Evolutionary conservation across 1,140 invertebrate genomes (phyloP).

Genomic region (Cydia strobilella): DNA sequence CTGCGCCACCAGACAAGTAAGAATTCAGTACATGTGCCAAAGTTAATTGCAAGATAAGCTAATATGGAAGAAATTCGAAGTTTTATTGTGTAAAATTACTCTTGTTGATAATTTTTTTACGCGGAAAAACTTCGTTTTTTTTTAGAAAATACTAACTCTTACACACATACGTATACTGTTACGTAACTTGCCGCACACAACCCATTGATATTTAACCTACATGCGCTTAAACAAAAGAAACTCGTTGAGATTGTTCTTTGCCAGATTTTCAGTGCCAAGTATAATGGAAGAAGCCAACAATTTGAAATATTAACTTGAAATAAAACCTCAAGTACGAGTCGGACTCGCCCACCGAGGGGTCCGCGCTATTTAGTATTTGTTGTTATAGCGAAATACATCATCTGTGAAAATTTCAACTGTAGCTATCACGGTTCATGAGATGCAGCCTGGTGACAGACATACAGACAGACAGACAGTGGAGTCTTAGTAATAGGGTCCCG

Average conservation of each 20-base stretch:
- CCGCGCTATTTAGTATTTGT: too few relatives aligned
- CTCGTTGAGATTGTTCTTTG: neutral
- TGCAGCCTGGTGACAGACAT: too few relatives aligned
- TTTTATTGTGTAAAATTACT: neutral
- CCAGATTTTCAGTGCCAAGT: constrained; percentile 26
- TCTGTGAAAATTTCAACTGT: too few relatives aligned
- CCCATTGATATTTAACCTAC: constrained; percentile 5
- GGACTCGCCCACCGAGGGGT: too few relatives aligned
- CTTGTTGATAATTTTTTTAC: too few relatives aligned
- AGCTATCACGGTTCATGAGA: too few relatives aligned
- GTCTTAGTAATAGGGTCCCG: too few relatives aligned
- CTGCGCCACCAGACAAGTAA: constrained; percentile 80
- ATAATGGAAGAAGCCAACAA: neutral
- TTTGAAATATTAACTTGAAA: constrained; percentile 16
- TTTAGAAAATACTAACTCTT: too few relatives aligned
- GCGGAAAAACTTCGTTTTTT: too few relatives aligned
- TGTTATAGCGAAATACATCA: too few relatives aligned
- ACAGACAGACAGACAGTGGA: too few relatives aligned
- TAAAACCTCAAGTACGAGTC: too few relatives aligned
- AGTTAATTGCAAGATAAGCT: neutral
- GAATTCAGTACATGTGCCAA: constrained; percentile 40
- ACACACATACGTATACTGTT: neutral
- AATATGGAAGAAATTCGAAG: neutral
- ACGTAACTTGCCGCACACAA: neutral
- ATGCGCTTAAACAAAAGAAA: constrained; percentile 13